Conservation (phyloP, 2,797 vertebrate species). For the Dendrocincla fuliginosa region DNA sequence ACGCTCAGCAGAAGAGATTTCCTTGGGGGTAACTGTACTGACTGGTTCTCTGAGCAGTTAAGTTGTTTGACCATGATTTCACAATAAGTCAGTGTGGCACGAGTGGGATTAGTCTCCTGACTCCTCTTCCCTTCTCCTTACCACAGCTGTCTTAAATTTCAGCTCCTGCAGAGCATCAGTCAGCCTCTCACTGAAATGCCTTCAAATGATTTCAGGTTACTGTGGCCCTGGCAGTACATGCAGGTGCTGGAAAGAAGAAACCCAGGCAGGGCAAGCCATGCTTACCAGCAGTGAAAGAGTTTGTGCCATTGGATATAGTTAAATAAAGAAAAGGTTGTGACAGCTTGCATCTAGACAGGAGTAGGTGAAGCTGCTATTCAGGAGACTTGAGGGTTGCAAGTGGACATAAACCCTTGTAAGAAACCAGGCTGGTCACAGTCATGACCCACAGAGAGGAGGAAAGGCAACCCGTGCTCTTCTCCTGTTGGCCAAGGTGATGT, state of each 20-base stretch:
- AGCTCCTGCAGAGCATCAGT: not conserved
- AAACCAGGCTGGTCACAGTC: not conserved
- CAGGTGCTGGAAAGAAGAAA: not conserved
- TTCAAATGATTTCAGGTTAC: not conserved
- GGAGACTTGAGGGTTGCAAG: not conserved
- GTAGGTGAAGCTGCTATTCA: not conserved
- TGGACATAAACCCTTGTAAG: not conserved
- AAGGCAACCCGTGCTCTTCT: accelerated
- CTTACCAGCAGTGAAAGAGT: not conserved
- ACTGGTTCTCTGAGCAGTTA: not conserved
- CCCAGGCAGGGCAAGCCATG: accelerated
- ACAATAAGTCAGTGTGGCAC: not conserved
- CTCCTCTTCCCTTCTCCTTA: not conserved
- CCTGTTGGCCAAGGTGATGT: not conserved
- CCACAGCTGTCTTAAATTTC: not conserved
- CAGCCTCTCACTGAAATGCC: not conserved
- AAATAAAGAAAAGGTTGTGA: not conserved
- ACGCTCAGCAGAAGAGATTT: not conserved
- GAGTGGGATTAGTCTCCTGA: not conserved
- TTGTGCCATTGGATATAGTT: not conserved
- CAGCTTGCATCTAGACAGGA: not conserved
- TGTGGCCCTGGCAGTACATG: not conserved
- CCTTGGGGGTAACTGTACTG: not conserved
- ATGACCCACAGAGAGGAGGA: not conserved
- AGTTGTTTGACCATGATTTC: not conserved